These are phyloP conservation scores for Tangara arthus DNA, from an alignment of 2,797 vertebrate genomes.

Conservation along the genomic window DNA sequence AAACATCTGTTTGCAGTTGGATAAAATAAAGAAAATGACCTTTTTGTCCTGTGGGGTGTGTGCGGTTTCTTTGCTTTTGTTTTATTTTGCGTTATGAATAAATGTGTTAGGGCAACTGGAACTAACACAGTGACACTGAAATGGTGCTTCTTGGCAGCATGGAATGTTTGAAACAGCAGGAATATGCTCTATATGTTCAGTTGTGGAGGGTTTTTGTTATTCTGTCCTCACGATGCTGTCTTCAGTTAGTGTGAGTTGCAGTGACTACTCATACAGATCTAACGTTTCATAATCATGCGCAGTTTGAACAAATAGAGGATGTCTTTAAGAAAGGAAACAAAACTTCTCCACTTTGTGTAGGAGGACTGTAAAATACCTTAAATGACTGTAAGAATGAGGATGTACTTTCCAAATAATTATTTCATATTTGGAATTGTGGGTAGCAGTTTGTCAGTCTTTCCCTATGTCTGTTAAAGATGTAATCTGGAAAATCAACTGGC, in stretches of 20 bases:
- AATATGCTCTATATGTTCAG: not conserved
- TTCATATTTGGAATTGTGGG: not conserved
- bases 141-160: not conserved
- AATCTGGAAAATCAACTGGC: not conserved
- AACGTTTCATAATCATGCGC: not conserved
- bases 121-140: not conserved
- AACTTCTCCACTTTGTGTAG: not conserved
- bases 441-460: not conserved
- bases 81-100: slow-evolving; percentile 1
- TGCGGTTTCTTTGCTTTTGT: not conserved
- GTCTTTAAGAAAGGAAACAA: not conserved
- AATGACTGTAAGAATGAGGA: not conserved
- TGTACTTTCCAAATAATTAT: not conserved
- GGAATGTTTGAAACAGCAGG: not conserved
- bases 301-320: not conserved
- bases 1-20: slow-evolving; percentile 28
- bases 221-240: not conserved
- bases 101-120: not conserved
- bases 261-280: not conserved
- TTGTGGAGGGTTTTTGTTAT: not conserved
- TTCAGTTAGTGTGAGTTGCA: not conserved
- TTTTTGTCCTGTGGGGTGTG: not conserved
- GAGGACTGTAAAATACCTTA: not conserved
- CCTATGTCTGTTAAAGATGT: not conserved
- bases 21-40: slow-evolving; percentile 15